Evolutionary conservation across 1,140 invertebrate genomes (phyloP).

Genomic region (Limonius californicus): DNA sequence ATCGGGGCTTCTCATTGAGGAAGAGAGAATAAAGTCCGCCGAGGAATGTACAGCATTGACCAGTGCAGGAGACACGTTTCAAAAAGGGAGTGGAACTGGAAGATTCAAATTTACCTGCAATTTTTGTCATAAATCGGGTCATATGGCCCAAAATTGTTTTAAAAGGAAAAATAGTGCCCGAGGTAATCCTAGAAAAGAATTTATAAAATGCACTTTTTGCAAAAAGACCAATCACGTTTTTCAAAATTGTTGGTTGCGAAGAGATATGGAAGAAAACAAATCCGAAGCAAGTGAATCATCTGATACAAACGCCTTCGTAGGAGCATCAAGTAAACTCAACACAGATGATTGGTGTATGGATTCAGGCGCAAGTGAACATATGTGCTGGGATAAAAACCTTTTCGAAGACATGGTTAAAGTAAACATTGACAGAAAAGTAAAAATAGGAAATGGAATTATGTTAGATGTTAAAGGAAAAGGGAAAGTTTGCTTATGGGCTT

Average conservation of each 20-base stretch:
- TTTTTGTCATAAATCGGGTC: no score
- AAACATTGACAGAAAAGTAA: not conserved
- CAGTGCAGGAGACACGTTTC: slow-evolving; percentile 2
- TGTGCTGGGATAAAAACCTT: no score
- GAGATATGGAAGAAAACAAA: no score
- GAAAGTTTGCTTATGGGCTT: not conserved
- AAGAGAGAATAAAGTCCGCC: slow-evolving; percentile 36
- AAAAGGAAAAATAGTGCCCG: not conserved
- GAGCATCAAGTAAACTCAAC: not conserved
- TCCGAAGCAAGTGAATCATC: no score
- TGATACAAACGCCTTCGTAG: no score
- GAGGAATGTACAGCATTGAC: slow-evolving; percentile 5
- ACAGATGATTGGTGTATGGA: not conserved
- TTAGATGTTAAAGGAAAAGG: not conserved
- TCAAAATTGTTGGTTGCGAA: not conserved
- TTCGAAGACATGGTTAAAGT: no score
- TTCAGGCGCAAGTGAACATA: not conserved
- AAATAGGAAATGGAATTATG: not conserved
- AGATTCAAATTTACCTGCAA: slow-evolving; percentile 7
- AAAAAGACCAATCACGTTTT: not conserved
- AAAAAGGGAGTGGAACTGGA: not conserved
- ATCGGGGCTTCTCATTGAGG: slow-evolving; percentile 40
- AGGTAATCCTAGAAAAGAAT: no score
- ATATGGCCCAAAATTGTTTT: not conserved
- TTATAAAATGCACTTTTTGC: not conserved